Base-by-base conservation (phyloP, 2,113 vertebrate genomes). In the Cottus gobio region DNA sequence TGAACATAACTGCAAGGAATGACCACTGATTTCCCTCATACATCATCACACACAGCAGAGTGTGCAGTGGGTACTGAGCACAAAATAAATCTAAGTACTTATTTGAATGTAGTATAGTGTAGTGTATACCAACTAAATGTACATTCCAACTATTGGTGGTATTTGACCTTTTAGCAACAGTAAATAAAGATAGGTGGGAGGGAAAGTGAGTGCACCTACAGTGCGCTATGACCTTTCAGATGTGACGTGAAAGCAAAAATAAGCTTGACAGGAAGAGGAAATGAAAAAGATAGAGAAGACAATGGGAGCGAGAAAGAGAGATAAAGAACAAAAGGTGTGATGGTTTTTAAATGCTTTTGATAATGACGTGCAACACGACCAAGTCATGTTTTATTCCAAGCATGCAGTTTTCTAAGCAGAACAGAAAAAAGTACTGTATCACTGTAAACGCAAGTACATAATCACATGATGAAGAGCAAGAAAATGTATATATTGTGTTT, bases 191-290 rank as follows among this genome's bases (percentile, higher is more conserved):
- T 24, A 39, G 30, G 69, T 56, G 0, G 62, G 26, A 31, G 78
- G 34, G 30, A 10, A 30, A n/a, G 20, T 16, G 71, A 36, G 9
- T 15, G 20, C 46, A 42, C 52, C 75, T 54, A 46, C 39, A 64
- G 62, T 44, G 64, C 22, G 26, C 48, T 66, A 52, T 88, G 72
- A 87, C 80, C 84, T 90, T 82, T 88, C 2, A 80, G 39, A 67
- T 79, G 58, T 52, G 70, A 66, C 37, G 66, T 37, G 11, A 69
- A 39, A 48, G 13, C 26, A 79, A 30, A 78, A 63, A 80, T 7
- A 12, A 76, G 31, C 39, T 6, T 7, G 3, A 39, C 0, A 50
- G 13, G 74, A 13, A 7, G 37, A 75, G 64, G 15, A 60, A 68
- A 39, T 46, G 30, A 63, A 22, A 16, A 37, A 1, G 9, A 57